A percentile compares a stretch with the other conserved stretches of the same genome.
Conservation (phyloP, 2,113 vertebrate species). For the Dunckerocampus dactyliophorus region DNA sequence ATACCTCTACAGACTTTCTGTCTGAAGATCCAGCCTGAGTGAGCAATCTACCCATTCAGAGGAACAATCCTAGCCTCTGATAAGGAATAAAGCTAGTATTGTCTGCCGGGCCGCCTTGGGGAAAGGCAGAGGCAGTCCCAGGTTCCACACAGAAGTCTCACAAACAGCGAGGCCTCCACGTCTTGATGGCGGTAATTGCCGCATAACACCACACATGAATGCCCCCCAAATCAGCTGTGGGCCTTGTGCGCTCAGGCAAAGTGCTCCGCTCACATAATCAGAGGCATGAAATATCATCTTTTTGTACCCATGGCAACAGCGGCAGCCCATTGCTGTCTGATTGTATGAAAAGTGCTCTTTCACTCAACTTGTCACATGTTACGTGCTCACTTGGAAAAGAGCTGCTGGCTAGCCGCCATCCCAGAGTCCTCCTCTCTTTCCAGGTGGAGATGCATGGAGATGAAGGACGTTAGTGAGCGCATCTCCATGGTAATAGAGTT, state of each 20-base stretch:
- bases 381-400: constrained; percentile 17
- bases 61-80: constrained; percentile 19
- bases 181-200: constrained; percentile 39
- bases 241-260: constrained; percentile 35
- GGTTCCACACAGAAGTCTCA: constrained; percentile 39
- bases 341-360: constrained; percentile 49
- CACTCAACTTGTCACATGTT: constrained; percentile 32
- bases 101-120: constrained; percentile 10
- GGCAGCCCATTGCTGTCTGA: constrained; percentile 35
- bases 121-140: constrained; percentile 20
- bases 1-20: constrained; percentile 14
- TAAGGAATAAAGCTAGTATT: constrained; percentile 35
- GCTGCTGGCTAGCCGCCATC: neutral
- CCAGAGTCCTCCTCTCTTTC: neutral
- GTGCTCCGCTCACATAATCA: constrained; percentile 52
- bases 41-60: neutral
- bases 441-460: neutral
- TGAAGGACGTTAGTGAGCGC: neutral
- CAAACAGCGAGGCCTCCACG: constrained; percentile 1
- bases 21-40: neutral
- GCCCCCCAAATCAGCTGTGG: constrained; percentile 39
- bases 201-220: constrained; percentile 42
- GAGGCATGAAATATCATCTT: constrained; percentile 38
- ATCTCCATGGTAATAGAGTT: neutral
- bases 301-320: constrained; percentile 58